Percentiles rank a stretch among this genome's conserved stretches.
Evolutionary conservation across 2,797 vertebrate species (phyloP).

Genomic region (Helarctos malayanus): DNA sequence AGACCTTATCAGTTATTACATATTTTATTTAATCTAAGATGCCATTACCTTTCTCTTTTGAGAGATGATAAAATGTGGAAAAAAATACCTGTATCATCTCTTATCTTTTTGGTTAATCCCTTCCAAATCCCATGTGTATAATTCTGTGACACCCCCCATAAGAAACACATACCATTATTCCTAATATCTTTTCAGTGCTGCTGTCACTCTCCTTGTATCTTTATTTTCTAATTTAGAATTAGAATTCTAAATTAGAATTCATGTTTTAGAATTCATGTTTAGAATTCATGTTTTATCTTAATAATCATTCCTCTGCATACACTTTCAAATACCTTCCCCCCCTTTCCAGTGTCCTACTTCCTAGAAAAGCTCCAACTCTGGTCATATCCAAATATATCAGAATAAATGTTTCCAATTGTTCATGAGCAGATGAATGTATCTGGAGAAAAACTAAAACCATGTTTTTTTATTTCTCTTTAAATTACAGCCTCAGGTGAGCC

Average conservation of each 20-base stretch:
- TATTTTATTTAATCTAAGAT: slow-evolving; percentile 1
- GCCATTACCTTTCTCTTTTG: background rate
- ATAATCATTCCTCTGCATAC: background rate
- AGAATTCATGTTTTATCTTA: background rate
- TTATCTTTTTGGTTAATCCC: background rate
- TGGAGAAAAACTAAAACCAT: background rate
- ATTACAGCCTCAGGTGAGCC: background rate
- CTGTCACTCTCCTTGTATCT: background rate
- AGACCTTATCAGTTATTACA: background rate
- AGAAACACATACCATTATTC: background rate
- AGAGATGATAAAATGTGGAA: slow-evolving; percentile 27
- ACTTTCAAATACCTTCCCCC: background rate
- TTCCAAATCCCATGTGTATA: background rate
- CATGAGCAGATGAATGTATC: background rate
- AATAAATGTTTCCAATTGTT: background rate
- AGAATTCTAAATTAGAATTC: background rate
- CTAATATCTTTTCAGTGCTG: background rate
- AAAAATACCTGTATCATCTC: background rate
- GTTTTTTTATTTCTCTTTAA: background rate
- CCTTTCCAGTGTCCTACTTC: background rate
- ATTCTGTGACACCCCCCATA: background rate
- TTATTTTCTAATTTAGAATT: background rate
- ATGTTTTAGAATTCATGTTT: background rate
- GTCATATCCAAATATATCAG: background rate
- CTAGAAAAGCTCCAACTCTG: background rate